Conservation (phyloP, 2,797 vertebrate species). For the Anomalospiza imberbis region DNA sequence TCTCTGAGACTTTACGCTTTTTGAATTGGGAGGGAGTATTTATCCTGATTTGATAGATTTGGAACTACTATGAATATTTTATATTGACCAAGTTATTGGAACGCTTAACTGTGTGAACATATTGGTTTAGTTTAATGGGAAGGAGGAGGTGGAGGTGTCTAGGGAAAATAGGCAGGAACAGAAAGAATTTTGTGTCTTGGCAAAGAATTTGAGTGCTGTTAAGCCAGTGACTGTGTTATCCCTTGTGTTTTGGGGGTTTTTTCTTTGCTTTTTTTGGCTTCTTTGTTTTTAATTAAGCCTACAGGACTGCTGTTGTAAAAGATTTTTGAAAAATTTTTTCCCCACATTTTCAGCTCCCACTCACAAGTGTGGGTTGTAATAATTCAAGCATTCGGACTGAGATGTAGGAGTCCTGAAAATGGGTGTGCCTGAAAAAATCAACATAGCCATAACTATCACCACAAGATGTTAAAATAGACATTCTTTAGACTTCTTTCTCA, state of each 20-base stretch:
- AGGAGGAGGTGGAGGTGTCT: slow-evolving; percentile 54
- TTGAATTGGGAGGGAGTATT: not conserved
- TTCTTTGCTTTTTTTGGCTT: not conserved
- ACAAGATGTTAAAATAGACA: not conserved
- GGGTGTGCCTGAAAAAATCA: not conserved
- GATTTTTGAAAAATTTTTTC: not conserved
- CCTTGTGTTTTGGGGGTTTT: not conserved
- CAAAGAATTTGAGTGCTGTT: slow-evolving; percentile 15
- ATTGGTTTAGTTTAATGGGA: slow-evolving; percentile 46
- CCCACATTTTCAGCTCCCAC: not conserved
- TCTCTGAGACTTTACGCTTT: not conserved
- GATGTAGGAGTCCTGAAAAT: slow-evolving; percentile 27
- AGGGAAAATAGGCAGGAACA: slow-evolving; percentile 51
- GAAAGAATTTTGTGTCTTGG: slow-evolving; percentile 50
- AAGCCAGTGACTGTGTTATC: slow-evolving; percentile 18
- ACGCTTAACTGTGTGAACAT: slow-evolving; percentile 35
- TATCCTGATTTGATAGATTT: not conserved
- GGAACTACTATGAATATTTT: slow-evolving; percentile 40
- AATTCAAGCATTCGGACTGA: not conserved
- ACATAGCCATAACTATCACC: not conserved
- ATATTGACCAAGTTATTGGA: slow-evolving; percentile 47
- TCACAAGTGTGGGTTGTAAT: slow-evolving; percentile 15
- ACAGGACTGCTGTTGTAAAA: not conserved
- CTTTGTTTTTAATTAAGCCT: slow-evolving; percentile 36
- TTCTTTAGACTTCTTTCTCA: not conserved